Conservation (phyloP, 2,797 vertebrate species). For the Lagocephalus sceleratus region DNA sequence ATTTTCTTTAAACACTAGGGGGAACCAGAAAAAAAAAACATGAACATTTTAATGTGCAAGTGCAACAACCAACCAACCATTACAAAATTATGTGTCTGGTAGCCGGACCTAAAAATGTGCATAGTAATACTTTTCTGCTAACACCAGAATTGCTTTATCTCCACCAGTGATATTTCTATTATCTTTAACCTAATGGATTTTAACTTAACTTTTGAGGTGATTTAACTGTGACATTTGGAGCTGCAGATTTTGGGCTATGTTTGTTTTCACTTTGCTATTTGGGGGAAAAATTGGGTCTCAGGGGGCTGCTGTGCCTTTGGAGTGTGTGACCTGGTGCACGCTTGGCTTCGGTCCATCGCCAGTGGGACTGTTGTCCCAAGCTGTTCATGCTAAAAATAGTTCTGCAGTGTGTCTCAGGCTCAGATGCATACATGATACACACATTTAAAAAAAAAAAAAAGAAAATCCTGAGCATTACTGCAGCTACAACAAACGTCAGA, state of each 20-base stretch:
- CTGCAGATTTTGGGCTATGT: conserved; percentile 36
- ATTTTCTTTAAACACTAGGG: no score
- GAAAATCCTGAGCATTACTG: conserved; percentile 78
- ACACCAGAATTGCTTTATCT: no score
- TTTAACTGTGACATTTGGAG: conserved; percentile 8
- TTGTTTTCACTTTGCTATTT: conserved; percentile 35
- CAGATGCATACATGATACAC: conserved; percentile 26
- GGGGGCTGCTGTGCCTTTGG: conserved; percentile 37
- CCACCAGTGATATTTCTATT: background rate
- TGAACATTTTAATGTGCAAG: no score
- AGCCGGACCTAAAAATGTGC: no score
- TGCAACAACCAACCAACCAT: no score
- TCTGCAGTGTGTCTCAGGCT: conserved; percentile 40
- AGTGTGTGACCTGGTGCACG: conserved; percentile 30
- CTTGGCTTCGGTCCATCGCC: conserved; percentile 8
- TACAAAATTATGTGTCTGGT: no score
- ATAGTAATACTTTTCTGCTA: no score
- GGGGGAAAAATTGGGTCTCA: conserved; percentile 34
- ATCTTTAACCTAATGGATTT: conserved; percentile 19
- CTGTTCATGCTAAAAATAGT: conserved; percentile 73
- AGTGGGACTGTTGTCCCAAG: conserved; percentile 59
- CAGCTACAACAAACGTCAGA: conserved; percentile 99
- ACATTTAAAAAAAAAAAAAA: conserved; percentile 14
- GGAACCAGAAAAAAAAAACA: no score
- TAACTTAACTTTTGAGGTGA: no score